These are phyloP conservation scores for Cyanocitta stelleri DNA, from an alignment of 2,113 vertebrate species.

Conservation along the genomic window DNA sequence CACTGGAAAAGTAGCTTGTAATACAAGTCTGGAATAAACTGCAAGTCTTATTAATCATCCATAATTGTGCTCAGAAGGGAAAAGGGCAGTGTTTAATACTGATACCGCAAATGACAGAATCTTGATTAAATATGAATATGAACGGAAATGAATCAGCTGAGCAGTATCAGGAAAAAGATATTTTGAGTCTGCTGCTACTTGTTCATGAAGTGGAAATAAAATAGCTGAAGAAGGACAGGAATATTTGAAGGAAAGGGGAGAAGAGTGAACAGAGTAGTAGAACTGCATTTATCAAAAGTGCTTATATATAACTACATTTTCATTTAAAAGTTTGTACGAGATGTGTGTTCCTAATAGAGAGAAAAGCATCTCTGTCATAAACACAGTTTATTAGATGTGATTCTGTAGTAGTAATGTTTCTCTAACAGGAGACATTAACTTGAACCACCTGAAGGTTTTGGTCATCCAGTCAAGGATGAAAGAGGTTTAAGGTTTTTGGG, in stretches of 20 bases:
- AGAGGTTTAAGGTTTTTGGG: neutral
- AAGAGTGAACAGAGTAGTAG: neutral
- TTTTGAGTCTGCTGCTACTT: conserved; percentile 5
- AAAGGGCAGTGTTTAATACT: neutral
- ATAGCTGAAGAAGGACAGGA: neutral
- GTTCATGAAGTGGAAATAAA: neutral
- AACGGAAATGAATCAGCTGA: neutral
- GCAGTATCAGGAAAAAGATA: neutral
- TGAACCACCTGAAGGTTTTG: neutral
- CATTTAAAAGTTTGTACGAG: neutral
- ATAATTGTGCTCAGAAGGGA: conserved; percentile 1
- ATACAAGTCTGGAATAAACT: neutral
- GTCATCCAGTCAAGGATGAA: neutral
- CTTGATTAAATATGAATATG: conserved; percentile 39
- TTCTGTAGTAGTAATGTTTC: neutral
- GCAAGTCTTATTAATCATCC: conserved; percentile 7
- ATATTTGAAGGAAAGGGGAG: neutral
- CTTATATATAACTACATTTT: neutral
- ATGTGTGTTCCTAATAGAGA: neutral
- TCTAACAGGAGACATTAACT: neutral
- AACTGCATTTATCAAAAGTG: neutral
- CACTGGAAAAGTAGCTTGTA: conserved; percentile 4
- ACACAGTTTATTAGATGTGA: neutral
- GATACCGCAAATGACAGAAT: neutral
- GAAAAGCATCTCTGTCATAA: neutral